Conservation (phyloP, 2,113 vertebrate genomes). For the Mus pahari region DNA sequence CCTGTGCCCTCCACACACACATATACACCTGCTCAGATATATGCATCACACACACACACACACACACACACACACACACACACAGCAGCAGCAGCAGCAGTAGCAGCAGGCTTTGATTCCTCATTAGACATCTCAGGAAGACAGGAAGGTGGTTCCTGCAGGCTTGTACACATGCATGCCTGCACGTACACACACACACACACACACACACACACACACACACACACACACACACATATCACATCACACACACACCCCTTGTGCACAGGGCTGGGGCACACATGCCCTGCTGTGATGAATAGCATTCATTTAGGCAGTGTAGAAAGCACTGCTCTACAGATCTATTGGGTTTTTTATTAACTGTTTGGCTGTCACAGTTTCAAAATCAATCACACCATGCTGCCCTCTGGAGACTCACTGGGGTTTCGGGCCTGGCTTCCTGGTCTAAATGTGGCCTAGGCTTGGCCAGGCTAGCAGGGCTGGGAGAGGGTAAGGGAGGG, state of each 20-base stretch:
- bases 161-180: background rate
- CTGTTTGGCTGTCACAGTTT: conserved; percentile 74
- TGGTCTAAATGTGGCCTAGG: background rate
- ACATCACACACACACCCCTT: background rate
- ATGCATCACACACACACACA: background rate
- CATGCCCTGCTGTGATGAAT: conserved; percentile 50
- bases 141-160: background rate
- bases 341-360: conserved; percentile 77
- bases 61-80: background rate
- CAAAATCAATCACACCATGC: conserved; percentile 78
- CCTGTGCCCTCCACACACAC: background rate
- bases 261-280: background rate
- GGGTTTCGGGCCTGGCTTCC: conserved; percentile 62
- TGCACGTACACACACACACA: background rate
- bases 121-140: background rate
- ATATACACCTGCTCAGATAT: background rate
- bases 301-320: conserved; percentile 45
- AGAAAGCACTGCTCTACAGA: conserved; percentile 63
- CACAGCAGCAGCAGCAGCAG: background rate
- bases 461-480: background rate
- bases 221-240: too few relatives aligned
- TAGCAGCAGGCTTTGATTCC: background rate
- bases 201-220: background rate
- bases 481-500: accelerated
- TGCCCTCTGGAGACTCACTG: conserved; percentile 24